phyloP scores from a whole-genome alignment of 2,888 invertebrate genomes.

The Euclidia mi region DNA sequence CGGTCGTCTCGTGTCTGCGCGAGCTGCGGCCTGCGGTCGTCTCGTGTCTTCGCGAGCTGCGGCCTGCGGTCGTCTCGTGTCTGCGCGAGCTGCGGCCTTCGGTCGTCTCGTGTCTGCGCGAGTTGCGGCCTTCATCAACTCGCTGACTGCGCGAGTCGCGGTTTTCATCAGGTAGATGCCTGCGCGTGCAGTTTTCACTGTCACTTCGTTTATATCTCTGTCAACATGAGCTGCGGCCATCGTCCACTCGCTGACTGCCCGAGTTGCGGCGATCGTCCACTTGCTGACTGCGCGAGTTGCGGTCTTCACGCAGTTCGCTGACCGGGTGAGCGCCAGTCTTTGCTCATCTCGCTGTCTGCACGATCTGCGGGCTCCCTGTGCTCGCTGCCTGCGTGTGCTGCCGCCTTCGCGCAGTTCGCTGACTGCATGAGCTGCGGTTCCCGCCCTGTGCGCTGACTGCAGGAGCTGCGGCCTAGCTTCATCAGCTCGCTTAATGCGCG shows the following conservation, averaged over 20 bases:
- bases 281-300: background rate
- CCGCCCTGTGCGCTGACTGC: background rate
- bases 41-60: background rate
- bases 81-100: too few species aligned
- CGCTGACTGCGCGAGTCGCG: conserved; percentile 1
- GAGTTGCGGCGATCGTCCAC: background rate
- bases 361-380: background rate
- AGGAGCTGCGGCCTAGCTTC: background rate
- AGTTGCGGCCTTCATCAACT: background rate
- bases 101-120: background rate
- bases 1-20: background rate
- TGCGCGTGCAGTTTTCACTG: conserved; percentile 1
- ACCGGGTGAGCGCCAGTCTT: background rate
- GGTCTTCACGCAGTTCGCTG: background rate
- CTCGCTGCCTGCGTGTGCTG: background rate
- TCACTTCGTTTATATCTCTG: background rate
- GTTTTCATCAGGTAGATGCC: background rate
- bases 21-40: background rate
- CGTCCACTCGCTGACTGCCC: background rate
- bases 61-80: too few species aligned
- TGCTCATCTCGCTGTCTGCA: background rate
- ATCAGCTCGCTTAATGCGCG: background rate
- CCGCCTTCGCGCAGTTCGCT: background rate
- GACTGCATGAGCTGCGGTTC: conserved; percentile 1
- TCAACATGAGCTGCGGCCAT: background rate